These are phyloP conservation scores for Oasisia sp. DNA, from an alignment of 2,888 invertebrate genomes.

Conservation along the genomic window DNA sequence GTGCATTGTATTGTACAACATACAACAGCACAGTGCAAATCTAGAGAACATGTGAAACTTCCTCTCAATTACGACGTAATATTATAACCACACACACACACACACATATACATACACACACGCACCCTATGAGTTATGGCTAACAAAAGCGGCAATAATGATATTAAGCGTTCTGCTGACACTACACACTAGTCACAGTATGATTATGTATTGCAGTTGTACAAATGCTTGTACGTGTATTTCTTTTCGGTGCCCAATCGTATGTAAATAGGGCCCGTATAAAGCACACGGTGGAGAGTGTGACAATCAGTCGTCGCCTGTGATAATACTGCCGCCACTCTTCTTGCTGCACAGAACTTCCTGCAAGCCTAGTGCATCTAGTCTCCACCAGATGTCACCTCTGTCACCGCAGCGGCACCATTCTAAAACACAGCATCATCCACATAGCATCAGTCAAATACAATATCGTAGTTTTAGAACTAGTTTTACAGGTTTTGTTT, in stretches of 20 bases:
- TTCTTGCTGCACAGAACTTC: neutral
- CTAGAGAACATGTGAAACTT: neutral
- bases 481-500: neutral
- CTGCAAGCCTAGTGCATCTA: neutral
- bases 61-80: neutral
- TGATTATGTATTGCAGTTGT: slow-evolving; percentile 9
- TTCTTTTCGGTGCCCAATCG: neutral
- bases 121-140: neutral
- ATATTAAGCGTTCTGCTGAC: neutral
- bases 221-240: neutral
- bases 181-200: neutral
- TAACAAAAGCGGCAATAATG: neutral
- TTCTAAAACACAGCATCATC: neutral
- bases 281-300: neutral
- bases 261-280: neutral
- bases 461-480: neutral
- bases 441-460: neutral
- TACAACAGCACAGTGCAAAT: neutral
- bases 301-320: neutral
- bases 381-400: neutral
- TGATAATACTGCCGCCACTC: neutral
- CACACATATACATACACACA: neutral
- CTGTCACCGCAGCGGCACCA: slow-evolving; percentile 10
- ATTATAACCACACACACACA: neutral
- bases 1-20: neutral